Conservation (phyloP, 1,140 invertebrate species). For the Drosophila pruinosa region DNA sequence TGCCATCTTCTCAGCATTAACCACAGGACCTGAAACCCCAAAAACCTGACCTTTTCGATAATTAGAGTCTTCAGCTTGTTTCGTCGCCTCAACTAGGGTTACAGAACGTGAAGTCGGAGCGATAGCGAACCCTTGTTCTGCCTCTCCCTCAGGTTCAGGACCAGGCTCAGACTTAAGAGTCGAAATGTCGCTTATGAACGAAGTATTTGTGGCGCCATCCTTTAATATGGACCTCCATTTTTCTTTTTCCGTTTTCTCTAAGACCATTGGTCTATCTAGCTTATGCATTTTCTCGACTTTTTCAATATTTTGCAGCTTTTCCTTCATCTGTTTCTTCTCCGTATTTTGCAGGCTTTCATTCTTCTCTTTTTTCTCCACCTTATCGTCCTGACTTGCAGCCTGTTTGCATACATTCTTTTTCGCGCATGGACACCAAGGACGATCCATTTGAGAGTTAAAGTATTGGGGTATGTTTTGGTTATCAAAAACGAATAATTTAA, state of each 20-base stretch:
- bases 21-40: constrained; percentile 95
- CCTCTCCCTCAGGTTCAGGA: background rate
- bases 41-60: constrained; percentile 91
- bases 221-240: too few relatives aligned
- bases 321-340: background rate
- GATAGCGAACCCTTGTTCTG: too few relatives aligned
- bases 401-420: background rate
- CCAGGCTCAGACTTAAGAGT: background rate
- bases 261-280: background rate
- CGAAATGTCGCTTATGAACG: background rate
- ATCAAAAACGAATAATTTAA: background rate
- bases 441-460: background rate
- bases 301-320: background rate
- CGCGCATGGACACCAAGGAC: background rate
- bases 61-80: background rate
- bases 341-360: background rate
- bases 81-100: background rate
- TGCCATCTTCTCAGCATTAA: constrained; percentile 75
- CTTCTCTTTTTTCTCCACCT: background rate
- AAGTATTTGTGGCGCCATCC: constrained; percentile 2
- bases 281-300: background rate
- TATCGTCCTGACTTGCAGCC: background rate
- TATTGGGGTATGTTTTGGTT: background rate
- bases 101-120: background rate
- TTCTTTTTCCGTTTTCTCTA: background rate